Percentiles rank a stretch among this genome's conserved stretches.
Conservation (phyloP, 1,140 invertebrate species). For the Himalopsyche phryganea region DNA sequence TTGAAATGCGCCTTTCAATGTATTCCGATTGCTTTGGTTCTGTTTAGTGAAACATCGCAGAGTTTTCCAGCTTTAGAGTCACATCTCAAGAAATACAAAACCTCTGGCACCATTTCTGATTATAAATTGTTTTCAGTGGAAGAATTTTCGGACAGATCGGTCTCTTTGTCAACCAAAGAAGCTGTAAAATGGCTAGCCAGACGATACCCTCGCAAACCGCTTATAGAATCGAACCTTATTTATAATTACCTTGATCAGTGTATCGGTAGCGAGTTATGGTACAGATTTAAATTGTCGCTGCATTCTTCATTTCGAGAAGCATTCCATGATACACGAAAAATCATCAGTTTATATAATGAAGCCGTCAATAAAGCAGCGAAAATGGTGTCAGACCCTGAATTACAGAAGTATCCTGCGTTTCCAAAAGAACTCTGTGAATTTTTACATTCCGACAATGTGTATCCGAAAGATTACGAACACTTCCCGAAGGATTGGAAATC, state of each 20-base stretch:
- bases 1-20: constrained; percentile 45
- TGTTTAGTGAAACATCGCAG: constrained; percentile 33
- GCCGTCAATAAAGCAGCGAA: constrained; percentile 59
- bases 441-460: constrained; percentile 40
- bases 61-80: constrained; percentile 19
- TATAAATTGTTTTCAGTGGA: constrained; percentile 42
- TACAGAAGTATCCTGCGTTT: constrained; percentile 46
- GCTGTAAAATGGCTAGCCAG: constrained; percentile 58
- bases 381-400: constrained; percentile 56
- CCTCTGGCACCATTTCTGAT: constrained; percentile 40
- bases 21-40: constrained; percentile 43
- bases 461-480: constrained; percentile 50
- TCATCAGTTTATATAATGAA: constrained; percentile 63
- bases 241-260: constrained; percentile 55
- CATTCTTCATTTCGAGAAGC: constrained; percentile 49
- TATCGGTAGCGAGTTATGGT: constrained; percentile 64
- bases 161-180: constrained; percentile 47
- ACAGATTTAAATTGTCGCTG: constrained; percentile 52
- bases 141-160: constrained; percentile 38
- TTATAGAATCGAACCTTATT: constrained; percentile 58
- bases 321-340: constrained; percentile 55
- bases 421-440: constrained; percentile 46
- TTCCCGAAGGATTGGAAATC: constrained; percentile 43
- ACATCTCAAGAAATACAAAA: constrained; percentile 27
- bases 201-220: constrained; percentile 51